These are phyloP conservation scores for Oegoconia quadripuncta DNA, from an alignment of 2,888 invertebrate species.

Conservation along the genomic window DNA sequence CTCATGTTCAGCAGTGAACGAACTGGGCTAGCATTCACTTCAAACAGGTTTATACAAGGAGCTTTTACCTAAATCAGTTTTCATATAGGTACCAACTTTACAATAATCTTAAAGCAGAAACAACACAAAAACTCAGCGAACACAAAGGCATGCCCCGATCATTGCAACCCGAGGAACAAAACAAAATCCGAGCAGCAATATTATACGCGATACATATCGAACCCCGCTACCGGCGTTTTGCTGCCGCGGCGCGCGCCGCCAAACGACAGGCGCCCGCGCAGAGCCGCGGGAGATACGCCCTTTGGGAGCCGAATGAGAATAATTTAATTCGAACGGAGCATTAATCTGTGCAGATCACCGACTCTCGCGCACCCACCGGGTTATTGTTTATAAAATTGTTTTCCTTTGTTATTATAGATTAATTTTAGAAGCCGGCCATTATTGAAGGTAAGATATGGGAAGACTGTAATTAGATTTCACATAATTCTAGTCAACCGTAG, in stretches of 20 bases:
- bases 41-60: too few relatives aligned
- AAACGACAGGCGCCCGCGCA: too few relatives aligned
- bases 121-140: constrained; percentile 4
- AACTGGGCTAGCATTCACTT: too few relatives aligned
- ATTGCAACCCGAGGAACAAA: constrained; percentile 19
- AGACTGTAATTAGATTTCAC: too few relatives aligned
- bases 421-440: too few relatives aligned
- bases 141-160: constrained; percentile 7
- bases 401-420: too few relatives aligned
- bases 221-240: constrained; percentile 25
- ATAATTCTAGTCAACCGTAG: too few relatives aligned
- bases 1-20: too few relatives aligned
- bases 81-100: background rate
- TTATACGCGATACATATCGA: constrained; percentile 40
- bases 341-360: constrained; percentile 41
- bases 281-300: constrained; percentile 8
- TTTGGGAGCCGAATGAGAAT: constrained; percentile 5
- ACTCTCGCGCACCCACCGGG: constrained; percentile 28
- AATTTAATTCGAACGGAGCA: constrained; percentile 37
- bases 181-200: constrained; percentile 18
- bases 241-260: too few relatives aligned
- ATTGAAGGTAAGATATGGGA: too few relatives aligned
- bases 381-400: constrained; percentile 42
- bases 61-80: too few relatives aligned
- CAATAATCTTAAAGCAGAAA: background rate